Evolutionary conservation across 2,113 vertebrate genomes (phyloP).

Genomic region (Prunella himalayana): DNA sequence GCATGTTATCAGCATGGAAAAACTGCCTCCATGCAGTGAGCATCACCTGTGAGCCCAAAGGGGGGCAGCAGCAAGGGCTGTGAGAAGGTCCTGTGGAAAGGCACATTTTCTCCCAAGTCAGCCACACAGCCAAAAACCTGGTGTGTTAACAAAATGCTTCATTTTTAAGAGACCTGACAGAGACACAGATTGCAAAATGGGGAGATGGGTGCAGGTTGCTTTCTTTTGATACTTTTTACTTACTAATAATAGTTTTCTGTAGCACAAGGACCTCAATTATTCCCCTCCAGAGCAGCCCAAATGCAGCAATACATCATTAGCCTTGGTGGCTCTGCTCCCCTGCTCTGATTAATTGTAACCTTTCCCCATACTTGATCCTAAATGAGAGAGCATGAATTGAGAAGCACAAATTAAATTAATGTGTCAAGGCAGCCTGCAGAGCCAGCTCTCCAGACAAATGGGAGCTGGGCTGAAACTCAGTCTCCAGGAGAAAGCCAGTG

Average conservation of each 20-base stretch:
- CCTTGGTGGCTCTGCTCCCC: neutral
- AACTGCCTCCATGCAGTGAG: neutral
- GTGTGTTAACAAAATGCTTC: fast-evolving
- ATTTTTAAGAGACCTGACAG: neutral
- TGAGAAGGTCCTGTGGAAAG: neutral
- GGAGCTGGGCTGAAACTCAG: neutral
- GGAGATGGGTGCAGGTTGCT: neutral
- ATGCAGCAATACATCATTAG: neutral
- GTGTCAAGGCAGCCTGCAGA: neutral
- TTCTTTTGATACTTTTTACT: neutral
- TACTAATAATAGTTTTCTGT: conserved; percentile 2
- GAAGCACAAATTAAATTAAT: conserved; percentile 34
- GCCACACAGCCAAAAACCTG: neutral
- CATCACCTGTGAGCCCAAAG: neutral
- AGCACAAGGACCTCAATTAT: neutral
- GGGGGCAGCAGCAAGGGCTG: neutral
- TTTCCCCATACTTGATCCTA: conserved; percentile 1
- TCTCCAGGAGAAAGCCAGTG: neutral
- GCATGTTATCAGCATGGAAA: neutral
- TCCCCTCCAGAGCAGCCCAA: neutral
- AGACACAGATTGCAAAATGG: neutral
- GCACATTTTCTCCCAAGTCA: neutral
- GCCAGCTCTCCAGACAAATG: conserved; percentile 16
- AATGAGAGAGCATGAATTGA: conserved; percentile 11
- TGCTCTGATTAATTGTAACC: conserved; percentile 34